Evolutionary conservation across 2,113 vertebrate genomes (phyloP).

Genomic region (Neofelis nebulosa): DNA sequence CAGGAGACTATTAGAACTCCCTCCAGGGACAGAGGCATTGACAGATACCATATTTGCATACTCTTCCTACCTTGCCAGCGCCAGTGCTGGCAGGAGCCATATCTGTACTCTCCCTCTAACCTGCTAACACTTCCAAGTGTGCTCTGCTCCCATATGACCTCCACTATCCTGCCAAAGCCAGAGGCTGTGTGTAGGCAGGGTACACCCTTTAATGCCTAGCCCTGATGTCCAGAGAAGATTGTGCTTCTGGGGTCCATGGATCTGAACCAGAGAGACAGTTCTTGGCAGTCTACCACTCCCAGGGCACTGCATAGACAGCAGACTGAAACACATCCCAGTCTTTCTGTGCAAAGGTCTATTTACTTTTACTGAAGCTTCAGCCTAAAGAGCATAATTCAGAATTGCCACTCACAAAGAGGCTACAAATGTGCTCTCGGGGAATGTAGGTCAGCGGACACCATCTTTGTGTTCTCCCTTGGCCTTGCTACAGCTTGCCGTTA

Average conservation of each 20-base stretch:
- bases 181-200: background rate
- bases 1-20: background rate
- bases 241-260: background rate
- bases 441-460: background rate
- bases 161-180: background rate
- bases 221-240: background rate
- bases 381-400: background rate
- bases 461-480: background rate
- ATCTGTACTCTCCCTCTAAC: background rate
- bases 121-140: background rate
- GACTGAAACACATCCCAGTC: background rate
- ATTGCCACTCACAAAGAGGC: background rate
- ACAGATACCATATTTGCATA: background rate
- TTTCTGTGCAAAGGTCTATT: background rate
- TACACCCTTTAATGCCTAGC: background rate
- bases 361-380: background rate
- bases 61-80: background rate
- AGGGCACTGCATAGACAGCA: background rate
- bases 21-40: background rate
- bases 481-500: background rate
- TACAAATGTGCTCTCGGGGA: background rate
- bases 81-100: background rate
- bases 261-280: background rate
- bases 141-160: background rate
- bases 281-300: background rate